Evolutionary conservation across 92 coral and sea anemone species (phyloP), one percentile per base, ranked within the genome.

Genomic region (Heteractis magnifica): DNA sequence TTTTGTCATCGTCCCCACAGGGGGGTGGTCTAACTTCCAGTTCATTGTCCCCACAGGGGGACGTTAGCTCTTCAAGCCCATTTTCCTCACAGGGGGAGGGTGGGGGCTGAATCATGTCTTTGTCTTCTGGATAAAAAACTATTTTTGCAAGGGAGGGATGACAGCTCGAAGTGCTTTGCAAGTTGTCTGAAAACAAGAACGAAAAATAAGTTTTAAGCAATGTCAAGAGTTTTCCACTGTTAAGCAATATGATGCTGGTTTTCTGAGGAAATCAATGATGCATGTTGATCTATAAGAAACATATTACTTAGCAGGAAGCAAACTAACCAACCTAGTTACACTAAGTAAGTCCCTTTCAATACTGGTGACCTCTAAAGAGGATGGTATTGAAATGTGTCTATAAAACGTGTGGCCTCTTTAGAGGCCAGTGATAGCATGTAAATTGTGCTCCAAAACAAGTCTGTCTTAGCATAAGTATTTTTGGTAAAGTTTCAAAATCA

Each of bases 101-200:
- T 19, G 84, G 84, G 15, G 84, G 77, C 19, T 81, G 84, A 4
- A 71, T n/a, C 9, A 71, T 74, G 50, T 62, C 58, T 68, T 48
- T 81, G 11, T 5, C 49, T 68, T 68, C 84, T 13, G 65, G 18
- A 49, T n/a, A 3, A 51, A 75, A 81, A 51, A 81, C 77, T 41
- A 81, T 74, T 62, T 71, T 81, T 26, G 84, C 76, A 44, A 81
- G 14, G n/a, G 84, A 50, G 4, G 84, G 34, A 41, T 68, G 59
- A 51, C 52, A 68, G 6, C 10, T 50, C 11, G 84, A 81, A 51
- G 41, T 52, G 6, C 56, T 81, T 51, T 50, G 84, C 58, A 81
- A 52, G 51, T 51, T 68, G 70, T 81, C 84, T 81, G 68, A 81
- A 68, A 70, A 52, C 10, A 19, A 8, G 26, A 64, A 4, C 16